Evolutionary conservation across 2,888 invertebrate species (phyloP).

Genomic region (Dolomedes plantarius): DNA sequence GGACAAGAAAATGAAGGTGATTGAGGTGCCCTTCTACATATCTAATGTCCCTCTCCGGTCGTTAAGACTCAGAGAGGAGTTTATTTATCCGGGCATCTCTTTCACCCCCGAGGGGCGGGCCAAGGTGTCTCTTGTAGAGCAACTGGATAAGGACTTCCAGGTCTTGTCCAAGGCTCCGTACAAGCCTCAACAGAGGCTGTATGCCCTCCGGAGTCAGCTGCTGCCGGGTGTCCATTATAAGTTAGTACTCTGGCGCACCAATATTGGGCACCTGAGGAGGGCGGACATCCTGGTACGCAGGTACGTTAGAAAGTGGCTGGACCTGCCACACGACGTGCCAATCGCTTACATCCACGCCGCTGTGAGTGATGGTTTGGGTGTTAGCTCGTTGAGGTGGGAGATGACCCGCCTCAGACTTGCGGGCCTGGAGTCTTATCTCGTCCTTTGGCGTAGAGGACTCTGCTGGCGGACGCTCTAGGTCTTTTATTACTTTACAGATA

Average conservation of each 20-base stretch:
- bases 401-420: not conserved
- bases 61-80: not conserved
- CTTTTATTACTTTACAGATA: not conserved
- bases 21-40: not conserved
- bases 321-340: not conserved
- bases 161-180: not conserved
- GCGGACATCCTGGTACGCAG: not conserved
- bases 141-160: not conserved
- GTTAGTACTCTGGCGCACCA: not conserved
- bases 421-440: not conserved
- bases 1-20: not conserved
- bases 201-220: slow-evolving; percentile 3
- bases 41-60: not conserved
- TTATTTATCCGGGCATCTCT: not conserved
- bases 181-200: not conserved
- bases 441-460: not conserved
- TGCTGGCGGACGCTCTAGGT: not conserved
- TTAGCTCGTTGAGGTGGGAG: not conserved
- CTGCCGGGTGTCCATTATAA: not conserved
- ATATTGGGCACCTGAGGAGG: not conserved
- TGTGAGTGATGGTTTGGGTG: not conserved
- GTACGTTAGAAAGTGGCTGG: not conserved
- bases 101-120: not conserved
- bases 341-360: slow-evolving; percentile 3
- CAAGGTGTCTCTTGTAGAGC: not conserved